These are phyloP conservation scores for Campoletis raptor DNA, from an alignment of 2,888 invertebrate genomes.

Conservation along the genomic window DNA sequence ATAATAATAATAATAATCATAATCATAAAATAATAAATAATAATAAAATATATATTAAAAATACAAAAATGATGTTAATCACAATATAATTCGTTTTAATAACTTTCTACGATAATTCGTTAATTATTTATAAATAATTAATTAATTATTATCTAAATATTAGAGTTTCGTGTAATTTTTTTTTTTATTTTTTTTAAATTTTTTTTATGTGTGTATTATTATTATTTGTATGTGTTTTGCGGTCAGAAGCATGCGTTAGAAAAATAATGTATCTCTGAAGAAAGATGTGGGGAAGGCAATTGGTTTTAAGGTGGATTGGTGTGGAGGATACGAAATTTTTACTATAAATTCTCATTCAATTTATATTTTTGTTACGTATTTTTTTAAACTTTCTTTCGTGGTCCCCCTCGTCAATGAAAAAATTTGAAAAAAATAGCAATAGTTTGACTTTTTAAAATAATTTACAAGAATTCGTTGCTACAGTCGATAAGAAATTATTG, in stretches of 20 bases:
- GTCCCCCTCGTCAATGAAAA: conserved; percentile 29
- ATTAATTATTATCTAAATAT: conserved; percentile 62
- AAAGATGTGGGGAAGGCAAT: conserved; percentile 74
- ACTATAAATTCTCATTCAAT: too few relatives aligned
- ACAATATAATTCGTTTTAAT: conserved; percentile 37
- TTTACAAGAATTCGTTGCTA: too few relatives aligned
- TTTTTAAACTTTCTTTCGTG: conserved; percentile 36
- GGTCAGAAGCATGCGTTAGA: conserved; percentile 81
- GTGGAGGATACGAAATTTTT: conserved; percentile 67
- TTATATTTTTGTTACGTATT: neutral
- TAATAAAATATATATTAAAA: conserved; percentile 13
- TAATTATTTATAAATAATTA: neutral
- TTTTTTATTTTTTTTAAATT: too few relatives aligned
- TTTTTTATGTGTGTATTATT: neutral
- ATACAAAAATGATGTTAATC: conserved; percentile 38
- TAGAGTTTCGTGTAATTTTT: conserved; percentile 48
- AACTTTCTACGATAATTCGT: conserved; percentile 36
- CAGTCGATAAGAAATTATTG: too few relatives aligned
- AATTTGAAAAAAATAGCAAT: neutral
- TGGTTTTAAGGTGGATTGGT: conserved; percentile 74
- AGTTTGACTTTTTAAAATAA: too few relatives aligned
- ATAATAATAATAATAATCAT: conserved; percentile 23
- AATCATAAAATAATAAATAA: conserved; percentile 41
- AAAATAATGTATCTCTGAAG: conserved; percentile 79
- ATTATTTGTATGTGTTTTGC: conserved; percentile 56